Percentiles rank a stretch among this genome's conserved stretches.
Conservation (phyloP, 2,888 invertebrate species). For the Archips crataeganus region DNA sequence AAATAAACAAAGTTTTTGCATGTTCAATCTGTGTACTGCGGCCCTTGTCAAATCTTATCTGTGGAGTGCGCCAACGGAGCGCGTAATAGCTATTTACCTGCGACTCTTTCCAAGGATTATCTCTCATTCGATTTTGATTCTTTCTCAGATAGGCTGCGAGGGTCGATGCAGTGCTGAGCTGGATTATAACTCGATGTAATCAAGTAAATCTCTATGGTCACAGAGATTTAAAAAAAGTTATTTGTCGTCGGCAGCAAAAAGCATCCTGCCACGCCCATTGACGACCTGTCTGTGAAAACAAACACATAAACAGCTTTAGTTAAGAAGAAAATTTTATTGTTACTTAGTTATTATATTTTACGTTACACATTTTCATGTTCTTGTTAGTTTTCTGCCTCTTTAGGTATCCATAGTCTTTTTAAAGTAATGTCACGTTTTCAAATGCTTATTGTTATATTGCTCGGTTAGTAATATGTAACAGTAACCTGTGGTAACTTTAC, state of each 20-base stretch:
- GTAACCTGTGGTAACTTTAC: too few relatives aligned
- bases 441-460: too few relatives aligned
- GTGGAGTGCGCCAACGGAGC: conserved; percentile 71
- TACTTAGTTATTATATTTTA: too few relatives aligned
- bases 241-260: background rate
- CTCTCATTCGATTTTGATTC: conserved; percentile 71
- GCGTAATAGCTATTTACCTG: conserved; percentile 85
- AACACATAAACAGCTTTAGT: too few relatives aligned
- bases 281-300: too few relatives aligned
- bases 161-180: conserved; percentile 49
- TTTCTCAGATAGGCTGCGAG: conserved; percentile 67
- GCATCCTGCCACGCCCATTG: background rate
- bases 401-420: too few relatives aligned
- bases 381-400: too few relatives aligned
- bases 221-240: background rate
- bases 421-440: too few relatives aligned
- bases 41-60: conserved; percentile 78
- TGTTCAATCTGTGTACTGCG: conserved; percentile 31
- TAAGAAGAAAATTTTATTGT: too few relatives aligned
- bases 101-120: conserved; percentile 70
- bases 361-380: too few relatives aligned
- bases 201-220: background rate
- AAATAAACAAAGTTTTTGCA: background rate
- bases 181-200: conserved; percentile 34
- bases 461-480: too few relatives aligned